Percentiles rank a stretch among this genome's conserved stretches.
Evolutionary conservation across 2,113 vertebrate genomes (phyloP).

Genomic region (Cricetomys ansorgei): DNA sequence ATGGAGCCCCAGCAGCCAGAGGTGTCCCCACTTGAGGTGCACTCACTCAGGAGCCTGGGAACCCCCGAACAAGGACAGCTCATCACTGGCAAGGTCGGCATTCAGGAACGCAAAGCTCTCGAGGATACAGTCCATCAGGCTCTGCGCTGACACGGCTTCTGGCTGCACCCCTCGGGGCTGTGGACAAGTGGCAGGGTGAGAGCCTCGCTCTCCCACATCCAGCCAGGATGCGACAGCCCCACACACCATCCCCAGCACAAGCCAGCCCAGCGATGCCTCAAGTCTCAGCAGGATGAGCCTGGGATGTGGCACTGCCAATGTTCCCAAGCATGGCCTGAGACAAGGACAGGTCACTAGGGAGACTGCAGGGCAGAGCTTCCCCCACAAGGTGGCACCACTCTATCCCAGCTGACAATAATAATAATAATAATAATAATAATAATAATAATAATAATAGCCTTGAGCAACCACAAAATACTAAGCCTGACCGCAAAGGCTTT

Average conservation of each 20-base stretch:
- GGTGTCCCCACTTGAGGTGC: background rate
- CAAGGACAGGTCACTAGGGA: background rate
- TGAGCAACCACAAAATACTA: background rate
- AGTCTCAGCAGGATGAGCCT: fast-evolving
- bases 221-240: too few species aligned
- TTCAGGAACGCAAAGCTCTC: constrained; percentile 96
- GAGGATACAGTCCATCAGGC: constrained; percentile 93
- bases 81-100: constrained; percentile 89
- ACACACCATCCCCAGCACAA: background rate
- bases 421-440: too few species aligned
- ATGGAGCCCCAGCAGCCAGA: fast-evolving
- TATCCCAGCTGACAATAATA: too few species aligned
- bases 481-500: background rate
- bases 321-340: background rate
- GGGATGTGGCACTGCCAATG: fast-evolving
- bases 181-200: background rate
- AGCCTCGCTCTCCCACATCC: fast-evolving
- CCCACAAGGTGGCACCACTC: background rate
- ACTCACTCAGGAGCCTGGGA: constrained; percentile 89
- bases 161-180: constrained; percentile 85
- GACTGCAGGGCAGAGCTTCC: background rate
- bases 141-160: constrained; percentile 89
- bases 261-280: background rate
- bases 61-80: constrained; percentile 90
- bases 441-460: background rate